Base-by-base conservation (phyloP, 1,140 invertebrate species). In the Aphelenchoides fujianensis region DNA sequence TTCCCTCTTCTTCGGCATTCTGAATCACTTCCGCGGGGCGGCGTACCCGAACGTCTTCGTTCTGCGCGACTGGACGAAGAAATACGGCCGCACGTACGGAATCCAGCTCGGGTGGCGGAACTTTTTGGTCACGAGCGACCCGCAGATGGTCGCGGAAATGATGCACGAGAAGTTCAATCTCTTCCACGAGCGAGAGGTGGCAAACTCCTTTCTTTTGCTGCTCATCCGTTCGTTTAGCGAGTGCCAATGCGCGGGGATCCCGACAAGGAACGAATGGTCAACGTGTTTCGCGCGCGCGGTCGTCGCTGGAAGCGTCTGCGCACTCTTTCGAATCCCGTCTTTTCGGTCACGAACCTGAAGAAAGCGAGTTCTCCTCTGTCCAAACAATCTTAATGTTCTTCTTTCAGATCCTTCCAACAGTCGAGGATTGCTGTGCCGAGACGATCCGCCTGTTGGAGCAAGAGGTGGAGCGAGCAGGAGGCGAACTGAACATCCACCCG, bases 141-240 rank as follows among this genome's bases (percentile, higher is more conserved):
- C 80, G 0, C 80, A 85, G 7, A 63, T 87, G 31, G 63, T 87
- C 3, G 72, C 85, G 16, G 84, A 87, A 72, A 80, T 87, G 12
- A 84, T 87, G 54, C 77, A 85, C 27, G 86, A 86, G 71, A 85
- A 87, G 71, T 87, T 87, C 75, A 84, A 85, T 37, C 80, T 80
- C 69, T 87, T 87, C 75, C 84, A 86, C 70, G 84, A 82, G 31
- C 71, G 86, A 80, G 41, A 75, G 36, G 76, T 79, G 23, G 7
- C 27, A 5, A 63, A 28, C 2, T 61, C 32, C 2, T 74, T 16
- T 12, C 16, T 16, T 1, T 16, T 75, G 34, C 27, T 68, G 31
- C 30, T 23, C 12, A 36, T 80, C 23, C 64, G 31, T 19, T 72
- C 73, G 7, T 16, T 28, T 1, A 81, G 67, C 37, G 32, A 28